Evolutionary conservation across 1,140 invertebrate genomes (phyloP), one percentile per base, ranked within the genome.

Genomic region (Drosophila suzukii): DNA sequence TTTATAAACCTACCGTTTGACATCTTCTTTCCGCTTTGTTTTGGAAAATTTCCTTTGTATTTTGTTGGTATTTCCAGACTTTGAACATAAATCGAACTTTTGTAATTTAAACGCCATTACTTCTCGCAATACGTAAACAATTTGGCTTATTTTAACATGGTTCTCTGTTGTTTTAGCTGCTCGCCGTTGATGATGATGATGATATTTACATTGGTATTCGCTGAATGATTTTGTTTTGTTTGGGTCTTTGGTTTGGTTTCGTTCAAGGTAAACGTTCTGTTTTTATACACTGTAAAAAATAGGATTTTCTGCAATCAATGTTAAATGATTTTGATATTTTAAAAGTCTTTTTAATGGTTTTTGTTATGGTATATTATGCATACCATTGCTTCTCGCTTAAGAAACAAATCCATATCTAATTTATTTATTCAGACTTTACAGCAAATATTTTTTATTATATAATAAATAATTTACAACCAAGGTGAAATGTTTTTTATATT

Each of bases 51-150:
- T 67, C 30, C 15, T 49, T 75, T 61, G 51, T 65, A 24, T 81
- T 66, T 65, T 12, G 44, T 65, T 30, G 60, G 49, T 51, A 44
- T 58, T 67, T 66, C 59, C 34, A 38, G 44, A 20, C n/a, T 55
- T 51, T 13, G 44, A 46, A 56, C 58, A 46, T 53, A 61, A 80
- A 63, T 80, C 43, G 58, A 49, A 68, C 58, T 63, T 68, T 54
- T 89, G 67, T 89, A 88, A 84, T 88, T 89, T 84, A 89, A 88
- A 84, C 70, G 77, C 76, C 75, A 89, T 89, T 89, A 88, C 57
- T 78, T 84, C 84, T 66, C 20, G 50, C 15, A 74, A 75, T 71
- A 71, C 60, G 83, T 85, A 85, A 85, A 85, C 82, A 85, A 78
- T 71, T 75, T 66, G 17, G 39, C 27, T 41, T 84, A 54, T 71